Conservation (phyloP, 1,140 invertebrate species). For the Drosophila guanche region DNA sequence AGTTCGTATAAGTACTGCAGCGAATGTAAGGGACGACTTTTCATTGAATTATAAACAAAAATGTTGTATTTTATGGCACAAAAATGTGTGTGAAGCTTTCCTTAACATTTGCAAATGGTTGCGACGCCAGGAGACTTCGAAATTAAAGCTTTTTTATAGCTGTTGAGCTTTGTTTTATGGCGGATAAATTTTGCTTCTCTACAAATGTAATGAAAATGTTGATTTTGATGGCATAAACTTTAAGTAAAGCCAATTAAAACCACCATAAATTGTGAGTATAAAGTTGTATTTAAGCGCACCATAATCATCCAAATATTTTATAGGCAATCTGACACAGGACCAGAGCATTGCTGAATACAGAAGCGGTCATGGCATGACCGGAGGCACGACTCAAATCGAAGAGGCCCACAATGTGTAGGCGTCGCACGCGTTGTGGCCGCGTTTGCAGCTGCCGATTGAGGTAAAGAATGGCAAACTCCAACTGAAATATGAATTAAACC, state of each 20-base stretch:
- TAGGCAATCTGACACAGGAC: constrained; percentile 65
- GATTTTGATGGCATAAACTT: background rate
- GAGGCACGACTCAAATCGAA: constrained; percentile 50
- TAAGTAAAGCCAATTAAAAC: background rate
- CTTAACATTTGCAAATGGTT: too few relatives aligned
- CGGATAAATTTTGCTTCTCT: constrained; percentile 7
- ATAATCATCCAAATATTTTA: constrained; percentile 48
- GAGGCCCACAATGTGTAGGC: constrained; percentile 48
- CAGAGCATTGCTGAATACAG: constrained; percentile 47
- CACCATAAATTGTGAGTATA: background rate
- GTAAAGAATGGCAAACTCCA: constrained; percentile 46
- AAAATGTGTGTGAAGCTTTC: background rate
- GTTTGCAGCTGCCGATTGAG: constrained; percentile 44
- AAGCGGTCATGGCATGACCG: constrained; percentile 25
- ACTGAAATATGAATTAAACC: constrained; percentile 7
- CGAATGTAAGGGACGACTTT: too few relatives aligned
- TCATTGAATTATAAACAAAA: too few relatives aligned
- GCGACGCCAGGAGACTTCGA: background rate
- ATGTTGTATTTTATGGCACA: too few relatives aligned
- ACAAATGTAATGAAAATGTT: background rate
- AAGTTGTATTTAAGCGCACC: background rate
- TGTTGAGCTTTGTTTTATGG: background rate
- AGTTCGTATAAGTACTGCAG: too few relatives aligned
- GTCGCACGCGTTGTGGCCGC: constrained; percentile 30
- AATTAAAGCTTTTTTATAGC: background rate